Evolutionary conservation across 2,797 vertebrate genomes (phyloP).

Genomic region (Fundulus diaphanus): DNA sequence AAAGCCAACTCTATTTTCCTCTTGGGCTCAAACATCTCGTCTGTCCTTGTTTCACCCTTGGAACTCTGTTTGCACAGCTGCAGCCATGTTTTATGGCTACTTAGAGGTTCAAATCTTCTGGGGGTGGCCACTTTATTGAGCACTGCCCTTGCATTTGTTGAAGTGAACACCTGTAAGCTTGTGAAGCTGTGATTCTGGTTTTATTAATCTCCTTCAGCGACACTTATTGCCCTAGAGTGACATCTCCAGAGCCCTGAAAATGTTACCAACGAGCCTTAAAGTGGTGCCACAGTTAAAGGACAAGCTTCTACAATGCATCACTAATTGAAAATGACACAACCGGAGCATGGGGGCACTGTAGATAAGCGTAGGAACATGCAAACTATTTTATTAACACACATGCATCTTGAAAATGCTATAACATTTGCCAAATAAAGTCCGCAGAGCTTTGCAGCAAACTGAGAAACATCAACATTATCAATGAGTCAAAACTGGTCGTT

Average conservation of each 20-base stretch:
- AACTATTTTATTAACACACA: constrained; percentile 13
- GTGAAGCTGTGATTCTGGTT: constrained; percentile 18
- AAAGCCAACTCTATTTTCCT: constrained; percentile 40
- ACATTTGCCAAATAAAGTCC: neutral
- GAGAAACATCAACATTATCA: neutral
- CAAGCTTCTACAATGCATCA: constrained; percentile 13
- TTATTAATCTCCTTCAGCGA: constrained; percentile 57
- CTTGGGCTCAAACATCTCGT: constrained; percentile 31
- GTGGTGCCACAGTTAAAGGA: constrained; percentile 24
- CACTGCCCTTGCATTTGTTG: constrained; percentile 17
- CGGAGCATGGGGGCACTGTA: neutral
- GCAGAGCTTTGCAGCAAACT: neutral
- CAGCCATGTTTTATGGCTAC: constrained; percentile 64
- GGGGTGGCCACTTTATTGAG: constrained; percentile 41
- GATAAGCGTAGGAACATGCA: constrained; percentile 28
- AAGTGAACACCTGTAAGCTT: constrained; percentile 25
- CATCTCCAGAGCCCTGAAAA: constrained; percentile 14
- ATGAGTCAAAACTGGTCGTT: neutral
- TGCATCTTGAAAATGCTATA: too few relatives aligned
- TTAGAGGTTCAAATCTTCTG: constrained; percentile 48
- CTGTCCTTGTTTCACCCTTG: constrained; percentile 81
- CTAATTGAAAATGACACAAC: neutral
- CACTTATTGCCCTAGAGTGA: constrained; percentile 59
- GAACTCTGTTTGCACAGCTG: constrained; percentile 61
- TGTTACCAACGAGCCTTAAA: constrained; percentile 30